Percentiles rank a stretch among this genome's conserved stretches.
Evolutionary conservation across 2,113 vertebrate species (phyloP).

Genomic region (Spea multiplicata): DNA sequence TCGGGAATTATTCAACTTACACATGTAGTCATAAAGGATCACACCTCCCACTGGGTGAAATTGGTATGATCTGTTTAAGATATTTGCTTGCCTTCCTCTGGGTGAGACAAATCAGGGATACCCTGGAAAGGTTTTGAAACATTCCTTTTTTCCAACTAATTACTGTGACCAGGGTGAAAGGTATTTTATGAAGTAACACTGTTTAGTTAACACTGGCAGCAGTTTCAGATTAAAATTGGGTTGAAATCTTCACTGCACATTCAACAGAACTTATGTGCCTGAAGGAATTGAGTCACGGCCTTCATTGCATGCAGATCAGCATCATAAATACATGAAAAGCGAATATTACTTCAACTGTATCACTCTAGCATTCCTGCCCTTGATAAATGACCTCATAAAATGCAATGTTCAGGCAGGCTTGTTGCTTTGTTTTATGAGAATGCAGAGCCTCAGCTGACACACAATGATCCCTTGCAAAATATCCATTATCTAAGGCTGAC

Average conservation of each 20-base stretch:
- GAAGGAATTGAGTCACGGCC: constrained; percentile 39
- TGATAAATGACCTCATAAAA: constrained; percentile 48
- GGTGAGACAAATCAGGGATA: too few species aligned
- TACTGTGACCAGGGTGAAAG: too few species aligned
- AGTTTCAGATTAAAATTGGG: constrained; percentile 8
- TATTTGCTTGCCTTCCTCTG: too few species aligned
- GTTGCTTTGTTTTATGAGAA: constrained; percentile 46
- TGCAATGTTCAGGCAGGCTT: constrained; percentile 44
- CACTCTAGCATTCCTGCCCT: constrained; percentile 40
- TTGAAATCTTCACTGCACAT: constrained; percentile 37
- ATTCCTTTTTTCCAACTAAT: too few species aligned
- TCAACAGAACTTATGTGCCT: constrained; percentile 35
- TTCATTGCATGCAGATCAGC: constrained; percentile 42
- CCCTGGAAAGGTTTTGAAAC: too few species aligned
- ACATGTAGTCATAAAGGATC: too few species aligned
- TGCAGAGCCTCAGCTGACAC: constrained; percentile 39
- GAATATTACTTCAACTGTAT: constrained; percentile 45
- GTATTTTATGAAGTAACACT: neutral
- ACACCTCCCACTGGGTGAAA: too few species aligned
- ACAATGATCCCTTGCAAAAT: constrained; percentile 47
- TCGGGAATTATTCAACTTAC: too few species aligned
- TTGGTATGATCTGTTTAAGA: too few species aligned
- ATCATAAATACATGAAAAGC: constrained; percentile 46
- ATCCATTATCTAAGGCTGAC: constrained; percentile 47
- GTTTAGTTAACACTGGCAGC: constrained; percentile 11